These are phyloP conservation scores for Perca fluviatilis DNA, from an alignment of 2,113 vertebrate species.

Conservation along the genomic window DNA sequence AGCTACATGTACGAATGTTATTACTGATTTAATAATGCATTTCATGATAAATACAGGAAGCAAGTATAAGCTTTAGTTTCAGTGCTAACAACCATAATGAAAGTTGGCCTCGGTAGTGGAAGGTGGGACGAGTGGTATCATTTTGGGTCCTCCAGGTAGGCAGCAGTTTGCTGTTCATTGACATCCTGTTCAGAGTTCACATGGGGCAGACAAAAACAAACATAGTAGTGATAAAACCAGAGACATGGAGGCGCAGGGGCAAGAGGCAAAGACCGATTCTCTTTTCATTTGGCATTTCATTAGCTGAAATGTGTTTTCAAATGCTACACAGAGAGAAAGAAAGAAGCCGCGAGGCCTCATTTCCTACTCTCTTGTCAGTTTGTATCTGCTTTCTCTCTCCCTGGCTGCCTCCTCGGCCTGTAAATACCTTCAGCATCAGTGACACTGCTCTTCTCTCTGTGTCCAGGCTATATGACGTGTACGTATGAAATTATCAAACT, in stretches of 20 bases:
- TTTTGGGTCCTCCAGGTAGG: slow-evolving; percentile 26
- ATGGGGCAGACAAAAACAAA: neutral
- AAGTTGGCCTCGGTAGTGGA: neutral
- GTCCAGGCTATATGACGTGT: slow-evolving; percentile 72
- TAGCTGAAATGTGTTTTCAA: slow-evolving; percentile 14
- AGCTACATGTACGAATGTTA: slow-evolving; percentile 65
- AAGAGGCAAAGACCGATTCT: neutral
- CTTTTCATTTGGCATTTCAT: neutral
- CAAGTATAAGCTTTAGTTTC: slow-evolving; percentile 41
- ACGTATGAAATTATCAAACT: slow-evolving; percentile 76
- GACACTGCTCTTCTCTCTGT: slow-evolving; percentile 61
- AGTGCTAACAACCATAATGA: slow-evolving; percentile 17
- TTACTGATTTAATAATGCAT: slow-evolving; percentile 42
- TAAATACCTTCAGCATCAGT: slow-evolving; percentile 71
- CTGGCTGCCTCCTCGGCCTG: slow-evolving; percentile 52
- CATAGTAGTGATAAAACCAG: neutral
- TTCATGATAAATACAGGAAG: slow-evolving; percentile 40
- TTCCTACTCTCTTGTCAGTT: neutral
- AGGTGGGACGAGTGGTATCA: neutral
- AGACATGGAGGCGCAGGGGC: slow-evolving; percentile 10
- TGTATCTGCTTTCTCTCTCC: slow-evolving; percentile 32
- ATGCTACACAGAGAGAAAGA: neutral
- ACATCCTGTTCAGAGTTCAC: slow-evolving; percentile 41
- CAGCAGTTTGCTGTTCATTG: slow-evolving; percentile 45
- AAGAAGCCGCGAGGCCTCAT: neutral